phyloP scores from a whole-genome alignment of 2,113 vertebrate species.

The Nibea albiflora region DNA sequence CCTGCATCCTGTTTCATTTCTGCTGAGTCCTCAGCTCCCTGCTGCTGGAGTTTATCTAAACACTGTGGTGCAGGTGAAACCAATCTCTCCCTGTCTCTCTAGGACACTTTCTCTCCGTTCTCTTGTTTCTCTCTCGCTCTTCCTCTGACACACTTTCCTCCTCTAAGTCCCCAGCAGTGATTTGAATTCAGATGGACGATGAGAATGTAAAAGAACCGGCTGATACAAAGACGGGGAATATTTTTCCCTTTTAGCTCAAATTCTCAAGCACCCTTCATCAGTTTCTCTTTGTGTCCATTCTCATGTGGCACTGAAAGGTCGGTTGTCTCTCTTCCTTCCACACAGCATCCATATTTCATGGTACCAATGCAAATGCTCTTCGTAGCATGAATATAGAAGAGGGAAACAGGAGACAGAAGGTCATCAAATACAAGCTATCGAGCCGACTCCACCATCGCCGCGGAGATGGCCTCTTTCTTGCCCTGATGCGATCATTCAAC shows the following conservation, averaged over 20 bases:
- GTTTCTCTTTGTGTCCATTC: conserved; percentile 25
- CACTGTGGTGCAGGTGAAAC: conserved; percentile 68
- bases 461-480: conserved; percentile 24
- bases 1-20: conserved; percentile 62
- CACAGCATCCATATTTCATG: conserved; percentile 75
- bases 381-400: conserved; percentile 51
- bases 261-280: conserved; percentile 24
- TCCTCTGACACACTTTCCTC: conserved; percentile 44
- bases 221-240: conserved; percentile 28
- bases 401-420: conserved; percentile 17
- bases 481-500: conserved; percentile 1
- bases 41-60: conserved; percentile 68
- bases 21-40: conserved; percentile 64
- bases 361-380: conserved; percentile 60
- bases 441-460: neutral
- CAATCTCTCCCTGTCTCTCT: conserved; percentile 49
- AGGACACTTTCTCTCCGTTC: conserved; percentile 30
- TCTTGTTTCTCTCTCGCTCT: conserved; percentile 19
- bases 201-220: conserved; percentile 16
- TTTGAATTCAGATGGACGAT: conserved; percentile 56
- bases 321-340: conserved; percentile 33
- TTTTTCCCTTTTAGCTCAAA: conserved; percentile 36
- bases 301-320: conserved; percentile 64
- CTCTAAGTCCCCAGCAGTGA: conserved; percentile 22
- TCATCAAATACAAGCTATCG: conserved; percentile 22